Evolutionary conservation across 2,113 vertebrate species (phyloP).

Genomic region (Naja naja): DNA sequence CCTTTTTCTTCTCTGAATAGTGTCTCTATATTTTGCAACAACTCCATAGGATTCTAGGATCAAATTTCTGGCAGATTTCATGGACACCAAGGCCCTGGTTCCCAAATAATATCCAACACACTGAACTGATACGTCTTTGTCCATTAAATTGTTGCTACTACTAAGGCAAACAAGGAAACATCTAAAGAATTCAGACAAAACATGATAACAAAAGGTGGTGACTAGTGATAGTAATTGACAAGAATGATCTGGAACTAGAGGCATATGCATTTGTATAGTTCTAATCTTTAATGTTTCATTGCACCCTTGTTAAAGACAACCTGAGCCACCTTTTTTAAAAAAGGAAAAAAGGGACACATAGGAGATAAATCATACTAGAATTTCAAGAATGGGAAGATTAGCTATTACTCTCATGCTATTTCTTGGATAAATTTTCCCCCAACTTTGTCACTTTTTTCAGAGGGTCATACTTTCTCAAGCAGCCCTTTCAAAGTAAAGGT

Average conservation of each 20-base stretch:
- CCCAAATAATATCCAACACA: not conserved
- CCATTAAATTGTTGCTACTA: not conserved
- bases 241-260: not conserved
- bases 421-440: not conserved
- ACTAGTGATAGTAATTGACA: not conserved
- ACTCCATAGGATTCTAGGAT: not conserved
- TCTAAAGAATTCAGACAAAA: not conserved
- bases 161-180: not conserved
- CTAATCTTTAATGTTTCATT: not conserved
- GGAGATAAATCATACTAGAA: not conserved
- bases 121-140: not conserved
- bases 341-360: not conserved
- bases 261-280: not conserved
- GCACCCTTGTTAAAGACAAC: not conserved
- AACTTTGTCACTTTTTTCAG: not conserved
- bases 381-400: not conserved
- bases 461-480: not conserved
- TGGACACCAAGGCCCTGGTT: not conserved
- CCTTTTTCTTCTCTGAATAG: not conserved
- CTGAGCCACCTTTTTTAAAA: not conserved
- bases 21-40: not conserved
- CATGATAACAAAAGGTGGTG: not conserved
- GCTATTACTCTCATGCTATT: not conserved
- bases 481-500: not conserved
- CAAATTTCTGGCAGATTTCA: not conserved